Conservation (phyloP, 2,113 vertebrate genomes). For the Motacilla alba region DNA sequence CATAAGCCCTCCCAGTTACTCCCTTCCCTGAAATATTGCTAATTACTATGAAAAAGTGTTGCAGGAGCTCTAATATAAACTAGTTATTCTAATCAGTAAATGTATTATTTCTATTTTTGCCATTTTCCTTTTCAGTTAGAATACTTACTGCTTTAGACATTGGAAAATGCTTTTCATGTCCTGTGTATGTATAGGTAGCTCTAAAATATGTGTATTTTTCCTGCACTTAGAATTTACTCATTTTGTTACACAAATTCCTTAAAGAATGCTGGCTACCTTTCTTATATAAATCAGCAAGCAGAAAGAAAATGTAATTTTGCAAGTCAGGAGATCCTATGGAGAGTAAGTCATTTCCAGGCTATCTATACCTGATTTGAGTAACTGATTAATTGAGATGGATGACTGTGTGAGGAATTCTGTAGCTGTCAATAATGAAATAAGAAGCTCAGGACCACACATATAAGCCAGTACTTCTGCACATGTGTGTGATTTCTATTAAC, state of each 20-base stretch:
- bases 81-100: not conserved
- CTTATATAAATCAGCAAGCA: not conserved
- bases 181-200: not conserved
- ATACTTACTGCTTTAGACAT: not conserved
- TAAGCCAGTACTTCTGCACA: not conserved
- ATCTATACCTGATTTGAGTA: not conserved
- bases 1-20: not conserved
- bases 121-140: not conserved
- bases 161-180: not conserved
- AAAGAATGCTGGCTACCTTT: not conserved
- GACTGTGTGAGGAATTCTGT: not conserved
- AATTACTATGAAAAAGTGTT: not conserved
- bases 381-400: not conserved
- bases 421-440: not conserved
- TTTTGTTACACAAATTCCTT: not conserved
- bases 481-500: not conserved
- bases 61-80: not conserved
- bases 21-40: not conserved
- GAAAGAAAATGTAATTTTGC: not conserved
- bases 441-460: not conserved
- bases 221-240: not conserved
- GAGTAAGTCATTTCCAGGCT: not conserved
- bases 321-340: not conserved
- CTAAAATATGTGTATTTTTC: not conserved
- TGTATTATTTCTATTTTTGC: not conserved